Conservation (phyloP, 2,113 vertebrate species). For the Harpagus bidentatus region DNA sequence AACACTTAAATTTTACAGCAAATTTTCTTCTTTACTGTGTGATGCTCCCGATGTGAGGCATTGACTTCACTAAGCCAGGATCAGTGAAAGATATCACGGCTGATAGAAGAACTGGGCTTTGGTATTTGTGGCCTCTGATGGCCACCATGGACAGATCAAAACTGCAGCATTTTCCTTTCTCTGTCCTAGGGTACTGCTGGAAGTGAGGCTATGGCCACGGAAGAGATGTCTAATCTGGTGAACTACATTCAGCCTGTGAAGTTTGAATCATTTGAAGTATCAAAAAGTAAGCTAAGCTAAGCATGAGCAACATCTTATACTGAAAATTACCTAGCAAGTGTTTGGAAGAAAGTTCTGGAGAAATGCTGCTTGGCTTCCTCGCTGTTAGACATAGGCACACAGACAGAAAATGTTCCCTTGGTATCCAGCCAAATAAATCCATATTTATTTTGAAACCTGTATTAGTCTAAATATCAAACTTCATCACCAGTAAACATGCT, state of each 20-base stretch:
- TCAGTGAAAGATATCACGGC: background rate
- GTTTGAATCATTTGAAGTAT: constrained; percentile 91
- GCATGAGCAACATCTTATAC: background rate
- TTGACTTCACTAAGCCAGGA: background rate
- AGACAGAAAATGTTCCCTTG: background rate
- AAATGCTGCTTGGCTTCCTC: background rate
- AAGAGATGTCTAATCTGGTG: constrained; percentile 98
- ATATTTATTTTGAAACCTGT: background rate
- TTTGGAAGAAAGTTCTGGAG: background rate
- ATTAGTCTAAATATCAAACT: background rate
- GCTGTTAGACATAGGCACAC: background rate
- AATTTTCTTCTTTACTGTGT: background rate
- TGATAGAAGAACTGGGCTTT: background rate
- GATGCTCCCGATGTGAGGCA: background rate
- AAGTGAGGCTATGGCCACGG: constrained; percentile 93
- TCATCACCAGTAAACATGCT: background rate
- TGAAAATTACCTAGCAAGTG: background rate
- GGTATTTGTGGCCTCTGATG: background rate
- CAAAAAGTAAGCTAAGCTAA: constrained; percentile 86
- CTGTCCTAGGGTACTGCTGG: constrained; percentile 87
- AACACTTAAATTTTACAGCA: background rate
- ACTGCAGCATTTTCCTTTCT: background rate
- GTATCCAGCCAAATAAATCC: background rate
- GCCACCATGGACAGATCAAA: background rate
- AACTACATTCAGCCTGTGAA: constrained; percentile 98